phyloP scores from a whole-genome alignment of 1,140 invertebrate genomes.

The Triops longicaudatus region DNA sequence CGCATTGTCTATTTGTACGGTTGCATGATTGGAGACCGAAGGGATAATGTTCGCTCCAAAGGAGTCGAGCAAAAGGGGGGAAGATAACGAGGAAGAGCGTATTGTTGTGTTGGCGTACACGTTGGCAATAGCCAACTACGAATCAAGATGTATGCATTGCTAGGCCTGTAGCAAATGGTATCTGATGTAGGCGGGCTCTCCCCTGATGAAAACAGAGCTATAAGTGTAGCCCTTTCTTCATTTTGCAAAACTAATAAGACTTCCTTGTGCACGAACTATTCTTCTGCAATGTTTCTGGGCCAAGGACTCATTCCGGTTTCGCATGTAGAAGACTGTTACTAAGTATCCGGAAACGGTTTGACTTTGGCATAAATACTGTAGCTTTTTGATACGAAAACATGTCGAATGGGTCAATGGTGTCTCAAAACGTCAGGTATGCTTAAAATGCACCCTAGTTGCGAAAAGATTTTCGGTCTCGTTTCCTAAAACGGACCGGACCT shows the following conservation, averaged over 20 bases:
- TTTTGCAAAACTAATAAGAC: neutral
- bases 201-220: neutral
- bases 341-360: no score
- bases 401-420: no score
- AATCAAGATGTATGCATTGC: neutral
- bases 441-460: neutral
- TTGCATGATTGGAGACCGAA: neutral
- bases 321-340: no score
- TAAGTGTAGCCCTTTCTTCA: neutral
- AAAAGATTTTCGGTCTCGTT: neutral
- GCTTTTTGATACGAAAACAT: no score
- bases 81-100: neutral
- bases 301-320: no score
- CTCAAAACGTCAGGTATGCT: neutral
- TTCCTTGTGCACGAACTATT: neutral
- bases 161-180: neutral
- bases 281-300: no score
- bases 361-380: no score
- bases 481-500: neutral
- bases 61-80: neutral
- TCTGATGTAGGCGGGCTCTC: neutral
- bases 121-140: neutral
- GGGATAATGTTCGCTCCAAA: neutral
- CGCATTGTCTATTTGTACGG: neutral
- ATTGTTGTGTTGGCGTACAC: neutral